phyloP scores from a whole-genome alignment of 2,113 vertebrate species.

The Microtus pennsylvanicus region DNA sequence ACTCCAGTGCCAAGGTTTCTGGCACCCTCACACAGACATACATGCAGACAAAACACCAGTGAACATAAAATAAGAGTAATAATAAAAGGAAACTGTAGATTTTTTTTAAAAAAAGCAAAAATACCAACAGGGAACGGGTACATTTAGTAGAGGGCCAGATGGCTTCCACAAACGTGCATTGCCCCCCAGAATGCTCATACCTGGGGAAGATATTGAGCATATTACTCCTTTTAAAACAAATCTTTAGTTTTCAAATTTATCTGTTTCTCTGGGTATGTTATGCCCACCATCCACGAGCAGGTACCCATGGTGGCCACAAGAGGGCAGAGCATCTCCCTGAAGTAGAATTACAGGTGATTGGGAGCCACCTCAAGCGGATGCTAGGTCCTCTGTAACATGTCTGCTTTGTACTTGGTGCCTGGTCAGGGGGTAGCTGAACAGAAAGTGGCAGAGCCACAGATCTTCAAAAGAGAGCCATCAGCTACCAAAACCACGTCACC shows the following conservation, averaged over 20 bases:
- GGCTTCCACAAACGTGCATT: not conserved
- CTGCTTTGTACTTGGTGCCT: not conserved
- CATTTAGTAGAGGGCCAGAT: not conserved
- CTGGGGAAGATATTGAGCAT: not conserved
- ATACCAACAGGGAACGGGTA: not conserved
- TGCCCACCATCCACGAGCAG: not conserved
- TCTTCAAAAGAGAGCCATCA: not conserved
- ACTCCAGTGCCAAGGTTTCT: not conserved
- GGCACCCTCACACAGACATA: not conserved
- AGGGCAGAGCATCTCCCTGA: not conserved
- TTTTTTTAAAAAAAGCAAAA: not conserved
- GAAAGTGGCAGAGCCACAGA: not conserved
- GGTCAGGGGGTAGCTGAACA: not conserved
- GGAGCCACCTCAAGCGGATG: not conserved
- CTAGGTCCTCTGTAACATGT: not conserved
- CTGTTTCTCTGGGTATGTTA: not conserved
- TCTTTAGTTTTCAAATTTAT: not conserved
- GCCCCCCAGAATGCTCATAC: not conserved
- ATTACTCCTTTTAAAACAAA: too few relatives aligned
- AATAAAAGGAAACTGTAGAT: not conserved
- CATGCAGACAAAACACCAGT: not conserved
- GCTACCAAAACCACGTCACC: not conserved
- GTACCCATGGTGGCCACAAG: not conserved
- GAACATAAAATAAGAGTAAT: not conserved
- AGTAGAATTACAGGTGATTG: not conserved